Percentiles rank a stretch among this genome's conserved stretches.
Evolutionary conservation across 2,888 invertebrate genomes (phyloP).

Genomic region (Lydus trimaculatus): DNA sequence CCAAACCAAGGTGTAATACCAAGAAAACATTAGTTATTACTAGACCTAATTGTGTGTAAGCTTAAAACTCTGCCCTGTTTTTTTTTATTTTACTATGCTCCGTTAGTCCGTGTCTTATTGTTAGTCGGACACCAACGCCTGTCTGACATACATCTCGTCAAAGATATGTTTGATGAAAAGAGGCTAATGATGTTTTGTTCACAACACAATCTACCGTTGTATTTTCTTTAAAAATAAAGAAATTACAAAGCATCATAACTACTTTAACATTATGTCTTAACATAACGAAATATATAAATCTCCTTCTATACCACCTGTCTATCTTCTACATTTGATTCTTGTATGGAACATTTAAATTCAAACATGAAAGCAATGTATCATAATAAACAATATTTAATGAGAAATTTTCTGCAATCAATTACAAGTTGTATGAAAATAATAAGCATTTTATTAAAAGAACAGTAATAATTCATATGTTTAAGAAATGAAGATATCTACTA

Average conservation of each 20-base stretch:
- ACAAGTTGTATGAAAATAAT: neutral
- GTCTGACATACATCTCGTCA: conserved; percentile 41
- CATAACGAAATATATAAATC: neutral
- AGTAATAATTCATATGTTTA: neutral
- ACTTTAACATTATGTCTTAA: neutral
- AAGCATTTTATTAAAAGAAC: neutral
- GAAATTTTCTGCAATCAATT: neutral
- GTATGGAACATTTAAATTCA: neutral
- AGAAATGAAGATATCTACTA: neutral
- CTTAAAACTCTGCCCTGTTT: conserved; percentile 29
- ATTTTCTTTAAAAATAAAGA: neutral
- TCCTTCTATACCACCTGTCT: neutral
- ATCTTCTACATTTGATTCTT: neutral
- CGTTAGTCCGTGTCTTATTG: no score
- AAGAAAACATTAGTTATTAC: no score
- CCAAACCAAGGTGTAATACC: no score
- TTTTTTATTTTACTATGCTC: no score
- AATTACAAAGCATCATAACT: neutral
- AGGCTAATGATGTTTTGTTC: conserved; percentile 44
- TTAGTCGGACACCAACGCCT: conserved; percentile 27
- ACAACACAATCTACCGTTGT: conserved; percentile 16
- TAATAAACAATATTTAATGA: neutral
- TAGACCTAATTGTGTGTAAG: no score
- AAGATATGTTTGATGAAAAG: conserved; percentile 35
- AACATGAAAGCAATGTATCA: neutral